These are phyloP conservation scores for Anthophora plumipes DNA, from an alignment of 2,888 invertebrate genomes.

Conservation along the genomic window DNA sequence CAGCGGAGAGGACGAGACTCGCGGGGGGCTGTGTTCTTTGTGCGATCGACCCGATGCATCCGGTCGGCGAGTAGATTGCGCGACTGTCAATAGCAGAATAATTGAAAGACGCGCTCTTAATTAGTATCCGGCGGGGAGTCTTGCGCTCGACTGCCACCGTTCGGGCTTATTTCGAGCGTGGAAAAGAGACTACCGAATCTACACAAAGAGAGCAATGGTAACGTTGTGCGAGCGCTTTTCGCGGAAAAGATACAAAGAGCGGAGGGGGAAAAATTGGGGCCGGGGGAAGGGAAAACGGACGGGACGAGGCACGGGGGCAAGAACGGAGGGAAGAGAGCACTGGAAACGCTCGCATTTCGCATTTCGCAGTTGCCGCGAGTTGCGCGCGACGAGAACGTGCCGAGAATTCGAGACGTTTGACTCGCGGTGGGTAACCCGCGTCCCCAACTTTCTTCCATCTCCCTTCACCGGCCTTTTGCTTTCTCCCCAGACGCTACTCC, in stretches of 20 bases:
- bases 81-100: conserved; percentile 77
- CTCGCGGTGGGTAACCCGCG: conserved; percentile 36
- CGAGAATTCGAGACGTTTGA: conserved; percentile 53
- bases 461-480: not conserved
- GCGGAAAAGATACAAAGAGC: conserved; percentile 21
- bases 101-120: conserved; percentile 77
- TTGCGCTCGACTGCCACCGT: conserved; percentile 45
- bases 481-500: not conserved
- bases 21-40: conserved; percentile 42
- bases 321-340: not conserved
- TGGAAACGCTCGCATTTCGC: conserved; percentile 56
- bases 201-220: not conserved
- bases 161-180: conserved; percentile 56
- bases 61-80: conserved; percentile 57
- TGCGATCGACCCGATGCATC: conserved; percentile 39
- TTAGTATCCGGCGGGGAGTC: conserved; percentile 64
- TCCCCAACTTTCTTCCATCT: conserved; percentile 21
- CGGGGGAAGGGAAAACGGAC: not conserved
- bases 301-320: not conserved
- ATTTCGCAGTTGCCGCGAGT: conserved; percentile 55
- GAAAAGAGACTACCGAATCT: not conserved
- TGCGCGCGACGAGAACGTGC: conserved; percentile 58
- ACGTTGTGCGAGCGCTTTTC: conserved; percentile 24
- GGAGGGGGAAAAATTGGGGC: not conserved
- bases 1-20: conserved; percentile 9